Evolutionary conservation across 2,888 invertebrate species (phyloP).

Genomic region (Brachylomia viminalis): DNA sequence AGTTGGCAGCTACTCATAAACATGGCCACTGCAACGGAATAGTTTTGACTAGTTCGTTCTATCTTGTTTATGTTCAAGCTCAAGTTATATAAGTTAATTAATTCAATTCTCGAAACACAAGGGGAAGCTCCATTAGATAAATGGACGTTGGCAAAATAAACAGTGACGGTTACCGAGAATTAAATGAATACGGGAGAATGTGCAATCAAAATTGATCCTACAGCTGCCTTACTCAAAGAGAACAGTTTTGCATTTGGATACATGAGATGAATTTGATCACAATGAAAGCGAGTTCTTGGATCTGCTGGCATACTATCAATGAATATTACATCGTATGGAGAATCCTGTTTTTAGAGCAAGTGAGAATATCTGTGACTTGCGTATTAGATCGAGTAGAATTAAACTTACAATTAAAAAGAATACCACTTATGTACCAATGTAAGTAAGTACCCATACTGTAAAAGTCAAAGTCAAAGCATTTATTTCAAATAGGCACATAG

Average conservation of each 20-base stretch:
- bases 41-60: slow-evolving; percentile 57
- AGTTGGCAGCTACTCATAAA: slow-evolving; percentile 65
- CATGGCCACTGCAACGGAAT: slow-evolving; percentile 52
- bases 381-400: neutral
- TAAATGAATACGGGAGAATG: slow-evolving; percentile 12
- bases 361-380: neutral
- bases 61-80: slow-evolving; percentile 35
- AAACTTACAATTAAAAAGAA: neutral
- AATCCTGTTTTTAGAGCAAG: slow-evolving; percentile 6
- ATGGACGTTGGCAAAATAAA: slow-evolving; percentile 31
- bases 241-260: slow-evolving; percentile 52
- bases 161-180: slow-evolving; percentile 12
- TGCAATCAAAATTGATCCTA: slow-evolving; percentile 41
- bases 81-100: slow-evolving; percentile 50
- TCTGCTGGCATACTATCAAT: slow-evolving; percentile 40
- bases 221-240: slow-evolving; percentile 28
- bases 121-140: slow-evolving; percentile 24
- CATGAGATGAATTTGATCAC: slow-evolving; percentile 45
- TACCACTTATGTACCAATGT: no score
- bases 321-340: slow-evolving; percentile 20
- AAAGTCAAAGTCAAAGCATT: no score
- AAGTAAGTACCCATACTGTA: no score
- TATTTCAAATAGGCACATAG: no score
- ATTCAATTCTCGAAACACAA: slow-evolving; percentile 45
- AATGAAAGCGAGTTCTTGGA: slow-evolving; percentile 46